Conservation (phyloP, 2,888 invertebrate species). For the Muscina levida region DNA sequence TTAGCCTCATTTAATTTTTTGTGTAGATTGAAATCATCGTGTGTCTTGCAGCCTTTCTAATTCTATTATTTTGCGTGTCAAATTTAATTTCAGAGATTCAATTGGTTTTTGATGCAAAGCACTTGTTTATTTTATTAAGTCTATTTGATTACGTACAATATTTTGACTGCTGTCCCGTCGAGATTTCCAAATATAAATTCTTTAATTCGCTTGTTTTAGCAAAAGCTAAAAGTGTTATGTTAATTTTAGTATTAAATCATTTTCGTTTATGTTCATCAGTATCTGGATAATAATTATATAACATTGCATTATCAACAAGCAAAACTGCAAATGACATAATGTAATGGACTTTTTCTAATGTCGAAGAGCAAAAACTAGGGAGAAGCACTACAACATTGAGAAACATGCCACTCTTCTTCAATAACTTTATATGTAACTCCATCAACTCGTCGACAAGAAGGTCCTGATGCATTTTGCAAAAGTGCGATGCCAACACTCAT, state of each 20-base stretch:
- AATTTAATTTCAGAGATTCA: no score
- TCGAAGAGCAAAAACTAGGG: constrained; percentile 8
- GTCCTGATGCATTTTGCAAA: neutral
- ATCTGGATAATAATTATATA: constrained; percentile 23
- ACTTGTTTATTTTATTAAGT: no score
- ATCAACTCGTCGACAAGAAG: neutral
- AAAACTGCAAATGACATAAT: constrained; percentile 60
- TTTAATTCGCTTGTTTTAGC: no score
- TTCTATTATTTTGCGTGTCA: no score
- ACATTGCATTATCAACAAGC: constrained; percentile 54
- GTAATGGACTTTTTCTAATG: constrained; percentile 61
- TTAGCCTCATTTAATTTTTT: no score
- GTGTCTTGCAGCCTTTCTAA: no score
- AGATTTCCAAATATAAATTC: no score
- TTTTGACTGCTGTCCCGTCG: no score
- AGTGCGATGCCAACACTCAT: neutral
- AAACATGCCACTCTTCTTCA: constrained; percentile 19
- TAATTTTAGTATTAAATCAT: constrained; percentile 15
- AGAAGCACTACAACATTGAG: neutral
- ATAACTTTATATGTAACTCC: constrained; percentile 18
- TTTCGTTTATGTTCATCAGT: neutral
- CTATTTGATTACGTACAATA: no score
- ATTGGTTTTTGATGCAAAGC: no score
- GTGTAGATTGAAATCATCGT: no score
- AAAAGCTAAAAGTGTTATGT: no score